Percentiles rank a stretch among this genome's conserved stretches.
phyloP scores from a whole-genome alignment of 53 echinoderm and acorn worm genomes.

The Holothuria scabra region DNA sequence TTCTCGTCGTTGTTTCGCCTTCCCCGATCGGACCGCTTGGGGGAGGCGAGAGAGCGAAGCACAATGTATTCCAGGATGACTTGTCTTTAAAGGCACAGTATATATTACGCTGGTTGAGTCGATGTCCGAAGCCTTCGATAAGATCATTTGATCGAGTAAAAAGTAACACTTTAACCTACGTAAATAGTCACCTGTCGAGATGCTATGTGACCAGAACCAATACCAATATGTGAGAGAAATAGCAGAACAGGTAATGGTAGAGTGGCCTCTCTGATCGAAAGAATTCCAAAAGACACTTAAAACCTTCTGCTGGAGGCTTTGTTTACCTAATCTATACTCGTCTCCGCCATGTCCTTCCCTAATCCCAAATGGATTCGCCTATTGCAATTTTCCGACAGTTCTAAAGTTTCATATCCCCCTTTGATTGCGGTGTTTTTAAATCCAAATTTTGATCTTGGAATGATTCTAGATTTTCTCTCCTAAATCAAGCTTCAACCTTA shows the following conservation, averaged over 20 bases:
- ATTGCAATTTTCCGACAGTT: constrained; percentile 9
- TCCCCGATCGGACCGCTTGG: constrained; percentile 52
- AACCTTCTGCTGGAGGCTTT: not conserved
- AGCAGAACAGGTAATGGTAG: not conserved
- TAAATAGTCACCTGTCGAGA: constrained; percentile 26
- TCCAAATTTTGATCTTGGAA: constrained; percentile 5
- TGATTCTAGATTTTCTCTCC: constrained; percentile 8
- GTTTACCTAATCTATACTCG: constrained; percentile 36
- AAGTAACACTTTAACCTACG: constrained; percentile 30
- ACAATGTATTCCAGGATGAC: constrained; percentile 53
- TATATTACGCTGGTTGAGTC: constrained; percentile 22
- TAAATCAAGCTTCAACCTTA: constrained; percentile 11
- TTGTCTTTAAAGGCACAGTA: constrained; percentile 38
- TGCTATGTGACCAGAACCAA: no score
- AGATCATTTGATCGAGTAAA: not conserved
- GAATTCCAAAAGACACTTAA: constrained; percentile 32
- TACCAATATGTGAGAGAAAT: no score
- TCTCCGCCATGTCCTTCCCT: constrained; percentile 4
- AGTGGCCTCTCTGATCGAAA: constrained; percentile 5
- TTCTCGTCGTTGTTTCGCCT: constrained; percentile 43
- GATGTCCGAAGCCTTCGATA: not conserved
- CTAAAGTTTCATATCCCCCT: constrained; percentile 22
- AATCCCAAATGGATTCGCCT: constrained; percentile 39
- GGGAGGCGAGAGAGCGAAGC: constrained; percentile 50
- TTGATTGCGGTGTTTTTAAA: not conserved